These are phyloP conservation scores for Lontra canadensis DNA, from an alignment of 2,113 vertebrate genomes.

Conservation along the genomic window DNA sequence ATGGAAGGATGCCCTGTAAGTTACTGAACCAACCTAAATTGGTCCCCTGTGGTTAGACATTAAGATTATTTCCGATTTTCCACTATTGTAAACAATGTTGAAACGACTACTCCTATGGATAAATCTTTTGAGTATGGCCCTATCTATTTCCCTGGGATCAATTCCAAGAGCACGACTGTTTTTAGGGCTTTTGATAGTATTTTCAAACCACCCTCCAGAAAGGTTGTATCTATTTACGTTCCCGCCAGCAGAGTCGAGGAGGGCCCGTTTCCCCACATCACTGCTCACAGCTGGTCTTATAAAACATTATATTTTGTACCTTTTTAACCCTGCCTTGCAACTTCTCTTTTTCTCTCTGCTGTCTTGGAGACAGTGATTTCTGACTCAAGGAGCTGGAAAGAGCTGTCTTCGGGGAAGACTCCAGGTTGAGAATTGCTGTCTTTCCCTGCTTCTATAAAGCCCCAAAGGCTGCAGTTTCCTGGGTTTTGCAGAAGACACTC, in stretches of 20 bases:
- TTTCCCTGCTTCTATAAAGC: neutral
- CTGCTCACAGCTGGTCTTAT: neutral
- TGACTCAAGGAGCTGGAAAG: slow-evolving; percentile 57
- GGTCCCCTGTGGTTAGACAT: neutral
- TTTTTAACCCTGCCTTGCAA: slow-evolving; percentile 52
- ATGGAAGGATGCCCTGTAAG: neutral
- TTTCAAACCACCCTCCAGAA: slow-evolving; percentile 59
- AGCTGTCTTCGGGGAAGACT: neutral
- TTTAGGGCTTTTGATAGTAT: slow-evolving; percentile 49
- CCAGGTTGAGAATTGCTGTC: slow-evolving; percentile 8
- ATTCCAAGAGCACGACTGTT: slow-evolving; percentile 36
- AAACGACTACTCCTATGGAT: neutral
- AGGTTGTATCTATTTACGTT: slow-evolving; percentile 17
- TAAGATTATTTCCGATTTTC: neutral
- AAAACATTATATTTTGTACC: slow-evolving; percentile 41
- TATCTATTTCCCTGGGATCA: slow-evolving; percentile 54
- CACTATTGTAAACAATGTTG: neutral
- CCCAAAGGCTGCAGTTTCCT: neutral
- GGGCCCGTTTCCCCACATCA: neutral
- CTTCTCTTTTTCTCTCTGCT: slow-evolving; percentile 43
- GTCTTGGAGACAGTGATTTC: slow-evolving; percentile 46
- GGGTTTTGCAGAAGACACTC: neutral
- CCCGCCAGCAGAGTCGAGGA: neutral
- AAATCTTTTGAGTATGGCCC: slow-evolving; percentile 28
- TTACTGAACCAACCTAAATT: neutral